These are phyloP conservation scores for Babylonia areolata DNA, from an alignment of 1,140 invertebrate genomes.

Conservation along the genomic window DNA sequence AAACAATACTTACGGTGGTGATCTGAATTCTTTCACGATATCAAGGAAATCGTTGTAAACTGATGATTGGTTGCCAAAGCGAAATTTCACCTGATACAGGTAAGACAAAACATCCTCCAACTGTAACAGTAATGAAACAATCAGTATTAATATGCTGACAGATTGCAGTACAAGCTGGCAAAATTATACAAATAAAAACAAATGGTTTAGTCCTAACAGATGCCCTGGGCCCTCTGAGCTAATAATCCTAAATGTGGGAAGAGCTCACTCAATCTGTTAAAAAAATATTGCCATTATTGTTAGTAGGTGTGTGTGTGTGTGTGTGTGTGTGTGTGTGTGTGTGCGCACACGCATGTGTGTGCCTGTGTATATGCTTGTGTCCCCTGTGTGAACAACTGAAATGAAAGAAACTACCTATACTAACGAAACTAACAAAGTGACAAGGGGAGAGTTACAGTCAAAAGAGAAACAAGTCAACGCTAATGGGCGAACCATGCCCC, in stretches of 20 bases:
- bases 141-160: background rate
- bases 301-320: no score
- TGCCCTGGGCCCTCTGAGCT: background rate
- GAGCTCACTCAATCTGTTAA: background rate
- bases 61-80: slow-evolving; percentile 97
- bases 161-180: background rate
- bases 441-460: no score
- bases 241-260: background rate
- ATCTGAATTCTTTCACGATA: slow-evolving; percentile 99
- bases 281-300: no score
- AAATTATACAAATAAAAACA: background rate
- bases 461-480: no score
- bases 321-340: no score
- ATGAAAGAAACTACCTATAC: no score
- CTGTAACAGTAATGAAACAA: slow-evolving; percentile 76
- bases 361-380: no score
- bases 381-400: no score
- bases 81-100: slow-evolving; percentile 98
- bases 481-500: no score
- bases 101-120: slow-evolving; percentile 99
- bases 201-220: background rate
- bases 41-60: slow-evolving; percentile 99
- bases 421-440: no score
- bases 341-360: no score
- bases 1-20: slow-evolving; percentile 90